A percentile compares a stretch with the other conserved stretches of the same genome.
Conservation (phyloP, 2,113 vertebrate genomes). For the Colistium nudipinnis region DNA sequence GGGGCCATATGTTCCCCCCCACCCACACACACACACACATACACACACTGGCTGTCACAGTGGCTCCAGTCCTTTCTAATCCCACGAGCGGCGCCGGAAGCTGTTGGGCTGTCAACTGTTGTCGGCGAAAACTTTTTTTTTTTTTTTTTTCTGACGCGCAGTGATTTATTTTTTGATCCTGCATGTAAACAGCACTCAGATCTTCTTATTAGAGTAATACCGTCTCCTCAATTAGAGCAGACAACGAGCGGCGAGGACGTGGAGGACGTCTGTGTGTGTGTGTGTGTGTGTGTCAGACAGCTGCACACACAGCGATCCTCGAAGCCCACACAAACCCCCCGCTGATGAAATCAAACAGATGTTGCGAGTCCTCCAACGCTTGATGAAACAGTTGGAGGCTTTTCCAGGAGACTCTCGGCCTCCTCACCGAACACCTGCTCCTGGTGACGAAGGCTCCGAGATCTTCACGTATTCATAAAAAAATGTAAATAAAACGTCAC, state of each 20-base stretch:
- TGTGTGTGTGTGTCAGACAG: constrained; percentile 31
- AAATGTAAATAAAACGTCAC: no score
- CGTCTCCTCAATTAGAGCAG: constrained; percentile 43
- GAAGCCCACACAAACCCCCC: constrained; percentile 39
- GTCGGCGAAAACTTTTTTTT: constrained; percentile 38
- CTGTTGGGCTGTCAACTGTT: neutral
- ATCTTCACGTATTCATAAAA: constrained; percentile 58
- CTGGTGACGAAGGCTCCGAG: constrained; percentile 2
- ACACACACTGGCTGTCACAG: constrained; percentile 31
- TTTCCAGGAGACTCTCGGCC: constrained; percentile 42
- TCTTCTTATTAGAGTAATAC: constrained; percentile 51
- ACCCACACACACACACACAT: no score
- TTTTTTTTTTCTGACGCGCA: no score
- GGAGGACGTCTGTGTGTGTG: neutral
- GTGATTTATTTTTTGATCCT: constrained; percentile 52
- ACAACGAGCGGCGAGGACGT: constrained; percentile 12
- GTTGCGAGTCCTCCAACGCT: constrained; percentile 50
- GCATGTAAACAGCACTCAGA: constrained; percentile 50
- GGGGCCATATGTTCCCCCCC: constrained; percentile 30
- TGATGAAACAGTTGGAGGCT: constrained; percentile 61
- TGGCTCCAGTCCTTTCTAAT: constrained; percentile 10
- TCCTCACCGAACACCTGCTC: constrained; percentile 52
- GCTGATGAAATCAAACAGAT: constrained; percentile 65
- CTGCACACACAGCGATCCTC: constrained; percentile 13
- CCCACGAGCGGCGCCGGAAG: constrained; percentile 6